These are phyloP conservation scores for Melanerpes formicivorus DNA, from an alignment of 2,113 vertebrate species.

Conservation along the genomic window DNA sequence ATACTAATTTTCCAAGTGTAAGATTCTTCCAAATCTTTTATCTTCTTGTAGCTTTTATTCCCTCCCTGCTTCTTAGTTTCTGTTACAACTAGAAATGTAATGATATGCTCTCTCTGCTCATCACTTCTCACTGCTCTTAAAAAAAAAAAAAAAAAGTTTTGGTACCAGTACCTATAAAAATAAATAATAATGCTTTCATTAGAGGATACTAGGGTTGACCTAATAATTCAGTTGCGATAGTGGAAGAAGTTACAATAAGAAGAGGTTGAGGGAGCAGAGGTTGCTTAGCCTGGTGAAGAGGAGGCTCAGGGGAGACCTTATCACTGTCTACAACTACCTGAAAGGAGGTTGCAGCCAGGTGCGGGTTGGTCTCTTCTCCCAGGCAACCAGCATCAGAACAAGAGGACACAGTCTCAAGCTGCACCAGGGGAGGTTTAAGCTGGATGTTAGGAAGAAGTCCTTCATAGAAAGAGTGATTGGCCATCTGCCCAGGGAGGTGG, in stretches of 20 bases:
- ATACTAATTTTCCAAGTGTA: neutral
- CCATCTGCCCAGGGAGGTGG: too few relatives aligned
- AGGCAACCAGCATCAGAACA: too few relatives aligned
- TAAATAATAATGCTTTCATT: neutral
- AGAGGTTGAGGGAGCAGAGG: too few relatives aligned
- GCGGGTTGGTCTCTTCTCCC: too few relatives aligned
- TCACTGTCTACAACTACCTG: too few relatives aligned
- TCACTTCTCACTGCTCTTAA: neutral
- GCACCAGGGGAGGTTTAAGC: too few relatives aligned
- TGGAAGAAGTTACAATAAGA: neutral
- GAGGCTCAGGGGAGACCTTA: too few relatives aligned
- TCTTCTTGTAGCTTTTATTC: neutral
- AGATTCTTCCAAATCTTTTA: neutral
- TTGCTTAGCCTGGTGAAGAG: too few relatives aligned
- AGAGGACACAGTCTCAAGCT: too few relatives aligned
- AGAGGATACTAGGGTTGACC: neutral
- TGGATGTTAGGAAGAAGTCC: too few relatives aligned
- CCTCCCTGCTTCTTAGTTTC: neutral
- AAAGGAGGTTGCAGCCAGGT: too few relatives aligned
- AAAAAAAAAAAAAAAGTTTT: neutral
- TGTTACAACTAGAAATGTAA: neutral
- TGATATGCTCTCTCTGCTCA: neutral
- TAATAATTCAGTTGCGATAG: neutral
- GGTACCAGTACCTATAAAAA: neutral
- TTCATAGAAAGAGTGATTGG: too few relatives aligned